Evolutionary conservation across 2,113 vertebrate species (phyloP), one percentile per base, ranked within the genome.

Genomic region (Pipa parva): DNA sequence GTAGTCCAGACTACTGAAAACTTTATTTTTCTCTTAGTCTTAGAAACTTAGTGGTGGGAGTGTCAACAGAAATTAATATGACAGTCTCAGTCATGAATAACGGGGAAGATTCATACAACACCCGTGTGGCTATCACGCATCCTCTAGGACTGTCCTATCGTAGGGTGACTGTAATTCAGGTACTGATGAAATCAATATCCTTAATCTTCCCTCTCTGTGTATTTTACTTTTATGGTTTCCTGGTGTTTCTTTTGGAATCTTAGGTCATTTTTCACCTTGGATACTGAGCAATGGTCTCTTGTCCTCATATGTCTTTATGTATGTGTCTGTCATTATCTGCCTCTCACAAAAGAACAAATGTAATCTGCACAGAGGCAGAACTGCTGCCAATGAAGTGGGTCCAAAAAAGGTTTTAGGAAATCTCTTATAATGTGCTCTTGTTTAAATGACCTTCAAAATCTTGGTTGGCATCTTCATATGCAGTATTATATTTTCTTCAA

Each of bases 41-140:
- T 27, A 26, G 71, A 1, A 61, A 61, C 0, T 6, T 84, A 10
- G 28, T 80, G 17, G 88, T 93, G 11, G 92, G 92, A 48, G 84
- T 83, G 29, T 80, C 81, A 61, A 78, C 82, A 1, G 81, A 89
- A 24, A 21, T 94, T 59, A 58, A 84, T 1, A 37, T 91, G 25
- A 88, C 76, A 0, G 80, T 89, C n/a, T 80, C 71, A 1, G 63
- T 92, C 57, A 75, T 78, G 72, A 95, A 92, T 66, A 77, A 45
- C 0, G 90, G 76, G 0, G 91, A 95, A 66, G 85, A 93, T 74
- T 90, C 90, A 5, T 93, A 92, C 46, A 79, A 88, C 66, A 82
- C 81, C 2, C 37, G 8, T 0, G 63, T 92, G 20, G 72, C 26
- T 17, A 80, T 93, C 42, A 77, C 72, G 4, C 90, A 92, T 58